Percentiles rank a stretch among this genome's conserved stretches.
Evolutionary conservation across 1,140 invertebrate genomes (phyloP).

Genomic region (Luehdorfia chinensis): DNA sequence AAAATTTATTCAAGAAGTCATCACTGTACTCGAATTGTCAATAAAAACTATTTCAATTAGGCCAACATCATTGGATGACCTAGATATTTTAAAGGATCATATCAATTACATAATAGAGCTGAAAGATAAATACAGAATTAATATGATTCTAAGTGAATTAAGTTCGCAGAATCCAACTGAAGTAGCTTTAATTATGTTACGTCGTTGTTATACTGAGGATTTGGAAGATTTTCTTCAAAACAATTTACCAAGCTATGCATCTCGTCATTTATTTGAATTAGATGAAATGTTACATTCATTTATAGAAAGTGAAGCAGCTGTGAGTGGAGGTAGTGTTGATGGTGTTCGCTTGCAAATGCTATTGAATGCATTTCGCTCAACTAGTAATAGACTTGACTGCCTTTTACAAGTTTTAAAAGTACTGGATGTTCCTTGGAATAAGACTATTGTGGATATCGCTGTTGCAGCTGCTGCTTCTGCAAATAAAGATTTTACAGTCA

Average conservation of each 20-base stretch:
- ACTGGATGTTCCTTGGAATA: constrained; percentile 65
- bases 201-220: constrained; percentile 67
- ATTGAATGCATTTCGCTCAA: constrained; percentile 49
- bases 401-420: constrained; percentile 60
- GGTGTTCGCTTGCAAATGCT: constrained; percentile 52
- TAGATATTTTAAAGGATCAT: constrained; percentile 55
- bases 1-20: constrained; percentile 61
- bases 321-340: constrained; percentile 57
- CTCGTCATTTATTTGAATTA: constrained; percentile 54
- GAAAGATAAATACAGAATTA: constrained; percentile 69
- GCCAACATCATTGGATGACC: constrained; percentile 61
- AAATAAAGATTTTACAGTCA: constrained; percentile 55
- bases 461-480: constrained; percentile 41
- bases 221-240: constrained; percentile 53
- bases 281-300: constrained; percentile 55
- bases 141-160: constrained; percentile 61
- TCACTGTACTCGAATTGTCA: constrained; percentile 51
- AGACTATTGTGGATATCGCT: constrained; percentile 52
- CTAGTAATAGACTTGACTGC: constrained; percentile 53
- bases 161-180: constrained; percentile 55
- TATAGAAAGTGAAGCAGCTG: constrained; percentile 61
- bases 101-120: constrained; percentile 60
- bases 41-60: constrained; percentile 55
- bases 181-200: constrained; percentile 61
- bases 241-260: constrained; percentile 53